Percentiles rank a stretch among this genome's conserved stretches.
These are phyloP conservation scores for Formica exsecta DNA, from an alignment of 1,140 invertebrate genomes.

Conservation along the genomic window DNA sequence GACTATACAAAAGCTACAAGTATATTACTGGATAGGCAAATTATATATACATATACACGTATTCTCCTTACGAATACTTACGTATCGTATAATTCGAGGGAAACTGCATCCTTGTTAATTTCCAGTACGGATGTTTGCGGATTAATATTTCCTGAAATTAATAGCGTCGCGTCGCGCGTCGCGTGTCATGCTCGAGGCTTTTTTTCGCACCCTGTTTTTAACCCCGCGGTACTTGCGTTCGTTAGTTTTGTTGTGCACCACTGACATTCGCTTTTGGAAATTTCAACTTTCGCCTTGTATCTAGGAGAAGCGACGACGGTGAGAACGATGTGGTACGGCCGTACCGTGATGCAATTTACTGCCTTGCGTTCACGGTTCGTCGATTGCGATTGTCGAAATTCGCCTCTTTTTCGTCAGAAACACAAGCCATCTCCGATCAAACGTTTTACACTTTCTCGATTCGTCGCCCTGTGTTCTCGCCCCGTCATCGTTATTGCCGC, in stretches of 20 bases:
- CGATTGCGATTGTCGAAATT: conserved; percentile 66
- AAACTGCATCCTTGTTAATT: conserved; percentile 27
- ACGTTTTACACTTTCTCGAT: conserved; percentile 66
- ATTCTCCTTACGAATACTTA: neutral
- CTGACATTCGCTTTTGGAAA: conserved; percentile 63
- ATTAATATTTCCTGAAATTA: conserved; percentile 55
- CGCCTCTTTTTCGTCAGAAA: conserved; percentile 50
- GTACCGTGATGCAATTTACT: conserved; percentile 63
- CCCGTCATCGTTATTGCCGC: conserved; percentile 58
- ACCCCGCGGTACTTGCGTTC: conserved; percentile 36
- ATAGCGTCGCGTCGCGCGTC: neutral
- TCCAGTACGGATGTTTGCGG: conserved; percentile 15
- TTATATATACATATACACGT: neutral
- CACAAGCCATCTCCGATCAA: conserved; percentile 40
- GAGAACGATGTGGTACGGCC: conserved; percentile 4
- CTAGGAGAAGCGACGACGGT: neutral
- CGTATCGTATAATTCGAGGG: neutral
- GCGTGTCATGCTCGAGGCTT: conserved; percentile 21
- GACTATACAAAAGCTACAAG: conserved; percentile 7
- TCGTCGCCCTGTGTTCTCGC: neutral
- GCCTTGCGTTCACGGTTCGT: conserved; percentile 51
- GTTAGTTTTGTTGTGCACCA: conserved; percentile 51
- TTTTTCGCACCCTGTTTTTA: conserved; percentile 36
- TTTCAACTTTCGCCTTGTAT: conserved; percentile 61
- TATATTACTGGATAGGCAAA: neutral